phyloP scores from a whole-genome alignment of 1,140 invertebrate species.

The Heliconius congener region DNA sequence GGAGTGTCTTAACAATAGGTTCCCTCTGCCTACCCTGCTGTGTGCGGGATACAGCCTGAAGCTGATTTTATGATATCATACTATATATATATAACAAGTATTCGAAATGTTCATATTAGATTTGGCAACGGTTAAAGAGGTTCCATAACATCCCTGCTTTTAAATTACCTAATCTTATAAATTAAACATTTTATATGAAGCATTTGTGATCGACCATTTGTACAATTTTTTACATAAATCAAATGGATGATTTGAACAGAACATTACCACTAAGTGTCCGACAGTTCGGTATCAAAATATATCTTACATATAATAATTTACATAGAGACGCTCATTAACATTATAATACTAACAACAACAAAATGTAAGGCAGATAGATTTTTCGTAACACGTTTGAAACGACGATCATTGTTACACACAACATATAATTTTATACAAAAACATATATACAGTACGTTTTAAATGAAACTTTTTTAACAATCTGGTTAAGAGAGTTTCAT shows the following conservation, averaged over 20 bases:
- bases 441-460: too few species aligned
- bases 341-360: slow-evolving; percentile 32
- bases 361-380: slow-evolving; percentile 27
- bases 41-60: too few species aligned
- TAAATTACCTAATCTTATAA: neutral
- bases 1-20: too few species aligned
- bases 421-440: neutral
- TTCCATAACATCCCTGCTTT: too few species aligned
- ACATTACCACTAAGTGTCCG: slow-evolving; percentile 33
- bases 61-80: too few species aligned
- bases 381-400: slow-evolving; percentile 7
- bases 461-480: too few species aligned
- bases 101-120: too few species aligned
- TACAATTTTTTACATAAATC: slow-evolving; percentile 45
- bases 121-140: too few species aligned
- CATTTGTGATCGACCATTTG: slow-evolving; percentile 42
- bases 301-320: slow-evolving; percentile 41
- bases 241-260: slow-evolving; percentile 26
- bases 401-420: neutral
- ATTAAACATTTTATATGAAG: neutral
- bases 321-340: slow-evolving; percentile 26
- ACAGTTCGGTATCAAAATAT: slow-evolving; percentile 22
- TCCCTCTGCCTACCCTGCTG: too few species aligned
- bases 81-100: too few species aligned
- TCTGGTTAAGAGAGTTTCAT: too few species aligned